phyloP scores from a whole-genome alignment of 2,888 invertebrate genomes.

The Anagyrus pseudococci region DNA sequence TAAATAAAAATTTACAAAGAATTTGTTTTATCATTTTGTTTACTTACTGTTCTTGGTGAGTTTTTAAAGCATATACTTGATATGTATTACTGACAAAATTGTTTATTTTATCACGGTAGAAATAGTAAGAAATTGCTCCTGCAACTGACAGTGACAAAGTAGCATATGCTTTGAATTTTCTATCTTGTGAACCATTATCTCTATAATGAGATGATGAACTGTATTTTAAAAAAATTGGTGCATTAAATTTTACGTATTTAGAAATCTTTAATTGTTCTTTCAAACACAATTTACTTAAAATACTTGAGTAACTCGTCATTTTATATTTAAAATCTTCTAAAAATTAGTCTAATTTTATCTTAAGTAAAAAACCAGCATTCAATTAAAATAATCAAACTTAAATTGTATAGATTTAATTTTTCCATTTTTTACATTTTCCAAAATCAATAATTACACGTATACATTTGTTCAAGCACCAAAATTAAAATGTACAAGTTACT shows the following conservation, averaged over 20 bases:
- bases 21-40: not conserved
- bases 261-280: conserved; percentile 8
- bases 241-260: conserved; percentile 3
- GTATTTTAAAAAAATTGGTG: conserved; percentile 5
- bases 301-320: conserved; percentile 18
- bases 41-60: conserved; percentile 19
- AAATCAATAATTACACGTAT: too few relatives aligned
- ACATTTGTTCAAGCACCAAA: too few relatives aligned
- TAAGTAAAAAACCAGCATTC: too few relatives aligned
- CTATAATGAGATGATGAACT: conserved; percentile 24
- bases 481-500: too few relatives aligned
- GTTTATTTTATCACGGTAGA: conserved; percentile 35
- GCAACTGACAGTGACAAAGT: conserved; percentile 42
- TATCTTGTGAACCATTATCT: conserved; percentile 22
- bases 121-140: conserved; percentile 43
- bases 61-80: conserved; percentile 35
- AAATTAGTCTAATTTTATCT: too few relatives aligned
- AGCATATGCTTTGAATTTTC: conserved; percentile 36
- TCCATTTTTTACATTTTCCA: too few relatives aligned
- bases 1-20: not conserved
- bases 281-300: conserved; percentile 5
- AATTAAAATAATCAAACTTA: too few relatives aligned
- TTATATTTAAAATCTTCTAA: not conserved
- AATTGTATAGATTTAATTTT: too few relatives aligned
- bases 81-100: conserved; percentile 7